Evolutionary conservation across 2,797 vertebrate genomes (phyloP).

Genomic region (Neopelma chrysocephalum): DNA sequence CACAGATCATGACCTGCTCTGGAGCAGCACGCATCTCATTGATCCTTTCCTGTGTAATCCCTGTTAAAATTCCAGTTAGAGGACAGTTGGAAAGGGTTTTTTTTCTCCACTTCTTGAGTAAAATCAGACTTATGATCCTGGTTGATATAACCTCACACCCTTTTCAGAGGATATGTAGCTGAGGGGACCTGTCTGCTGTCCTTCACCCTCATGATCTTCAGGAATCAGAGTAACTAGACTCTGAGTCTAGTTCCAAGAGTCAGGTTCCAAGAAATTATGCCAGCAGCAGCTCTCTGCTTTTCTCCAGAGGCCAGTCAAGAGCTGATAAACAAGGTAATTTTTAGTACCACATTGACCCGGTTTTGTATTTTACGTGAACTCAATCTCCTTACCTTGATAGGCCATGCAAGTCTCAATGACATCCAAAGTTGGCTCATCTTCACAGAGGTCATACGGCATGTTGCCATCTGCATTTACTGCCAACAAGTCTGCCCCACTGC

Average conservation of each 20-base stretch:
- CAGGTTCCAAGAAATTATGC: neutral
- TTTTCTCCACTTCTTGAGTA: neutral
- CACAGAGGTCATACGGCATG: slow-evolving; percentile 98
- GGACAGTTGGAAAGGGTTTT: neutral
- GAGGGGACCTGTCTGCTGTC: neutral
- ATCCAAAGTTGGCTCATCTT: slow-evolving; percentile 95
- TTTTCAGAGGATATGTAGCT: neutral
- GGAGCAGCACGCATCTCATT: slow-evolving; percentile 92
- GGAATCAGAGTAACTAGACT: neutral
- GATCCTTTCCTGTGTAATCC: slow-evolving; percentile 98
- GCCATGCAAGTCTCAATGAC: slow-evolving; percentile 98
- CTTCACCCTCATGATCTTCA: neutral
- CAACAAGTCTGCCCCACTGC: slow-evolving; percentile 90
- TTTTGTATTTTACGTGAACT: neutral
- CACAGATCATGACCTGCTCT: slow-evolving; percentile 90
- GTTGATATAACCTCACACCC: neutral
- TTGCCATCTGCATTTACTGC: slow-evolving; percentile 97
- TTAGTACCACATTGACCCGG: neutral
- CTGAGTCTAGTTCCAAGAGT: neutral
- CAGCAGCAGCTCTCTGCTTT: neutral
- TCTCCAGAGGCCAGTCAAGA: neutral
- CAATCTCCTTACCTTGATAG: slow-evolving; percentile 85
- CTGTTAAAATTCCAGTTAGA: slow-evolving; percentile 70
- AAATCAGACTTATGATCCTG: neutral
- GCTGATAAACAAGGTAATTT: neutral